Evolutionary conservation across 2,113 vertebrate genomes (phyloP), one percentile per base, ranked within the genome.

Genomic region (Ciconia stormi): DNA sequence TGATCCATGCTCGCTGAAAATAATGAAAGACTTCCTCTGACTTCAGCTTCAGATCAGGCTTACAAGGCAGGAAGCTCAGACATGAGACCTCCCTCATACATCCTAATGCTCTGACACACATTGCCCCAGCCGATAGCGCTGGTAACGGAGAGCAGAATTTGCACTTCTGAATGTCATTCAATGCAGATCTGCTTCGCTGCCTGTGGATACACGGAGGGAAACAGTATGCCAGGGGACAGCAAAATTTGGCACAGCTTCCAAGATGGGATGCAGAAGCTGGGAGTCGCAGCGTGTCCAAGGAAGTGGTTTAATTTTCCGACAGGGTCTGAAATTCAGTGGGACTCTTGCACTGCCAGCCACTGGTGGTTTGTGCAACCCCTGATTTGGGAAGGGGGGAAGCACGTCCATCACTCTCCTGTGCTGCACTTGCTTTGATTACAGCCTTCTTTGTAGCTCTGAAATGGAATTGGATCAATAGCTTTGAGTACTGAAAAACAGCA

Each of bases 221-320:
- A 49, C 13, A 36, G 10, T 32, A 15, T 38, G 36, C 50, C 59
- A 80, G 23, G 23, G 42, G 50, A 27, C 69, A 71, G 69, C 63
- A 87, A 62, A 58, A 82, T 87, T 47, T 9, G n/a, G 42, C 77
- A 63, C 7, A 26, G 61, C 56, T 7, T 2, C 77, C 59, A 52
- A 40, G 30, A 22, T n/a, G 29, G 30, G 36, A 14, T 93, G 62
- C 61, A 52, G 56, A 79, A 55, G 12, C 44, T 55, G 56, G 20
- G 44, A 82, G 27, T 49, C 0, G 0, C 44, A 16, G 29, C 2
- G 0, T 36, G 29, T 59, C 42, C 59, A 27, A 38, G 36, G 66
- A 89, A 27, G 8, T 27, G 13, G 13, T 69, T 72, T 93, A 16
- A 16, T 73, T 18, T 40, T 91, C 32, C 2, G 4, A 3, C 15